Evolutionary conservation across 2,888 invertebrate genomes (phyloP).

Genomic region (Epistrophella euchroma): DNA sequence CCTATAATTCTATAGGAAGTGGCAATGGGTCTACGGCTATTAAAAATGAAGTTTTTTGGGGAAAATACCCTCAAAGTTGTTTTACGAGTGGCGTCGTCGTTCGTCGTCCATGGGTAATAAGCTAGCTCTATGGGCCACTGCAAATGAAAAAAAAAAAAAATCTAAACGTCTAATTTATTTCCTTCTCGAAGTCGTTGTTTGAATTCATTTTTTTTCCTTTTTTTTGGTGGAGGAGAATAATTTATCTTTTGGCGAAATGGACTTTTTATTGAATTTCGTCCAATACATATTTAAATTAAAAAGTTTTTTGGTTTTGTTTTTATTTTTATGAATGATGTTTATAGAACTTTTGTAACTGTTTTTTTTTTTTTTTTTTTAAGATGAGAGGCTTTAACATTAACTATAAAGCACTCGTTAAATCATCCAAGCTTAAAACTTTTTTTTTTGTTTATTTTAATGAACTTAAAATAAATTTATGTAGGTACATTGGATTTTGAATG

Average conservation of each 20-base stretch:
- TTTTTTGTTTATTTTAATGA: not conserved
- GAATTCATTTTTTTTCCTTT: not conserved
- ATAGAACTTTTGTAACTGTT: not conserved
- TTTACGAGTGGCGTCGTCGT: slow-evolving; percentile 30
- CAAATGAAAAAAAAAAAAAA: too few species aligned
- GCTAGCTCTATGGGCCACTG: slow-evolving; percentile 5
- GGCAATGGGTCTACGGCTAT: slow-evolving; percentile 18
- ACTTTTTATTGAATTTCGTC: slow-evolving; percentile 58
- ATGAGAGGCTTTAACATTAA: not conserved
- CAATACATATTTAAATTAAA: slow-evolving; percentile 59
- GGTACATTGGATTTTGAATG: not conserved
- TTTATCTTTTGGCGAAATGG: slow-evolving; percentile 20
- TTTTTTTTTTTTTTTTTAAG: too few species aligned
- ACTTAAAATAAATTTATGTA: not conserved
- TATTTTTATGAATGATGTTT: slow-evolving; percentile 54
- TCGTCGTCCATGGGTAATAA: slow-evolving; percentile 10
- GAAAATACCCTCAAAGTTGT: slow-evolving; percentile 25
- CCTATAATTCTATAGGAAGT: slow-evolving; percentile 16
- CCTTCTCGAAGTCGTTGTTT: not conserved
- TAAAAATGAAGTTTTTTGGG: slow-evolving; percentile 8
- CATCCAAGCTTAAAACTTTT: not conserved
- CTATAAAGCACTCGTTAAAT: slow-evolving; percentile 3
- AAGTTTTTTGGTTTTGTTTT: slow-evolving; percentile 25
- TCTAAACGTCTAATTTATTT: slow-evolving; percentile 47
- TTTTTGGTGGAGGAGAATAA: not conserved